Evolutionary conservation across 2,113 vertebrate genomes (phyloP), one percentile per base, ranked within the genome.

Genomic region (Anolis sagrei): DNA sequence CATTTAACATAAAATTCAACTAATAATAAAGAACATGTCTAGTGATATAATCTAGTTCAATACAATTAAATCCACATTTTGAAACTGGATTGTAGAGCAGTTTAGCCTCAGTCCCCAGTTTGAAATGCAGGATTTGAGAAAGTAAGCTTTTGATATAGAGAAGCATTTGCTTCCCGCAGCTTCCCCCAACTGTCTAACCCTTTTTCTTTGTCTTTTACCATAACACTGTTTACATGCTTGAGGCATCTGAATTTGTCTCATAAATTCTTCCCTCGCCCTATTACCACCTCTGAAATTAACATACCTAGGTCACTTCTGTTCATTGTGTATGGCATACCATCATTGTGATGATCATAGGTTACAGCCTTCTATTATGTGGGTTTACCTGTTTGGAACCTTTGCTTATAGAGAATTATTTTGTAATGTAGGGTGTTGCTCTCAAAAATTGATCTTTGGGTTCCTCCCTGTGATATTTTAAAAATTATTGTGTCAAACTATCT

Each of bases 1-100:
- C 27, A 21, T 90, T 92, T 89, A 88, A 85, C 90, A 76, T 90
- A 84, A 89, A 62, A 91, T 87, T 87, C 83, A 87, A 76, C 80
- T 93, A 72, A 83, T 91, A 88, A 77, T 88, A 92, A 92, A 88
- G 19, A 81, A 88, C 82, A 89, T 81, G 81, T 39, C 39, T 44
- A 44, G 39, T 44, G 39, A 44, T 44, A 44, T 44, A 44, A 44
- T 44, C 39, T 44, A 44, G 39, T 44, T 44, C 39, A 44, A 44
- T 44, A 5, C 39, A 44, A 44, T 44, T 44, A 44, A 44, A 44
- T 44, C 39, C 39, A 44, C 39, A 44, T 44, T 44, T 5, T 44
- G 5, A 44, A 44, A 44, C 39, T 44, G 39, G 39, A 44, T 44
- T 44, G 5, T 44, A 5, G 2, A 2, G 39, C 39, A 44, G 39